Base-by-base conservation (phyloP, 2,113 vertebrate species). In the Nibea albiflora region DNA sequence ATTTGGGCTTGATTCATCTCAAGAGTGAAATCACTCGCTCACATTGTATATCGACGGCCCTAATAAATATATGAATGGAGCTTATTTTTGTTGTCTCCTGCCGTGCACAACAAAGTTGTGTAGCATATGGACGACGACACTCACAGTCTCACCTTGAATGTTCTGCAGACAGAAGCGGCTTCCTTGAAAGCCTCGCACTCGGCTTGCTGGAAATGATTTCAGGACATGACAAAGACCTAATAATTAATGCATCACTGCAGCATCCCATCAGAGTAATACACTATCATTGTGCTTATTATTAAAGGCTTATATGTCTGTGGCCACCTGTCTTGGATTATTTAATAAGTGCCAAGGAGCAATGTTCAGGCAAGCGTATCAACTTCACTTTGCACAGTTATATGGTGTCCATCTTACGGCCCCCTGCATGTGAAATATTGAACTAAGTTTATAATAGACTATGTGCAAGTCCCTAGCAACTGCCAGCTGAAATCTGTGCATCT, bases 281-380 rank as follows among this genome's bases (percentile, higher is more conserved):
- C 92, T 90, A 94, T 93, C 90, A 89, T 88, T 81, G 89, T 84
- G 87, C 88, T 80, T 69, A 82, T 88, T 89, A 93, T 95, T 85
- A 95, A 95, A 94, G 88, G 88, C 94, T 94, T 91, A 94, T 94
- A 88, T 90, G 87, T 68, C 76, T 84, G 61, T 80, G 83, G 88
- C 81, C 77, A 87, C 83, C 83, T 56, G 83, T 68, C 64, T 83
- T 94, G 64, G 84, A 93, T 91, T 94, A 94, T 95, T 94, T 65
- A 94, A 80, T 77, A 26, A 64, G 75, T 77, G 69, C 56, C 79
- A 63, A 49, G 22, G 77, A 91, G 81, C 62, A 84, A 85, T 79
- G 85, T 87, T 62, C 89, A 86, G 57, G 35, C 74, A 64, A 77
- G 84, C 68, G 60, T 76, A 77, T 84, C 68, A 75, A 17, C 85